Evolutionary conservation across 35 echinoderm and acorn worm species (phyloP), one percentile per base, ranked within the genome.

Genomic region (Stichopus chloronotus): DNA sequence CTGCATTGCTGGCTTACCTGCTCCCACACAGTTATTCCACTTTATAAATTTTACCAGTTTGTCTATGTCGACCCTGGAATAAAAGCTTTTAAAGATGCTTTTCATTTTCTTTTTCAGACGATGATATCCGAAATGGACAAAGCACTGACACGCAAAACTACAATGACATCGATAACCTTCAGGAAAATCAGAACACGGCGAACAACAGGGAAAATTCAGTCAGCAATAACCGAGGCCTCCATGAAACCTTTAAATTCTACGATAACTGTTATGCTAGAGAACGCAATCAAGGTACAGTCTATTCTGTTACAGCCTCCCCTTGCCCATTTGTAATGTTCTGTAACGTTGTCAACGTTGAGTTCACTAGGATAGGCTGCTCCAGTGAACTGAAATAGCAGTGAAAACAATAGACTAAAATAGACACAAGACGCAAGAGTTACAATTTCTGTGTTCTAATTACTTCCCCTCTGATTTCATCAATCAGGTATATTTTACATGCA

Each of bases 251-350:
- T 91, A 87, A 96, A 60, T 94, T 91, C 68, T 99, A 99, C 76
- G 95, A 99, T 84, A 96, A 93, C n/a, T 96, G 97, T 23, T 99
- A 95, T 63, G 94, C 94, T 79, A 87, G 97, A 63, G 97, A 99
- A 65, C 86, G 97, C 69, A 99, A 99, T 72, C 58, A 30, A 14
- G 97, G 97, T 99, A 90, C 82, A 92, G 9, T 43, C 30, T 8
- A 59, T 13, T 19, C 30, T 82, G 2, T 25, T 72, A 21, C 22
- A 72, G 69, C 4, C 13, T 72, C 30, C 30, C 11, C 78, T 81
- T 52, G 11, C 19, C 78, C 78, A 13, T n/a, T 71, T 71, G 11
- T 71, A 2, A 13, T 71, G n/a, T 71, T 71, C n/a, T 71, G n/a
- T 71, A 13, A 43, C 30, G 30, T 3, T 1, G 30, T 43, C 30